phyloP scores from a whole-genome alignment of 2,888 invertebrate genomes.

The Subacronicta megacephala region DNA sequence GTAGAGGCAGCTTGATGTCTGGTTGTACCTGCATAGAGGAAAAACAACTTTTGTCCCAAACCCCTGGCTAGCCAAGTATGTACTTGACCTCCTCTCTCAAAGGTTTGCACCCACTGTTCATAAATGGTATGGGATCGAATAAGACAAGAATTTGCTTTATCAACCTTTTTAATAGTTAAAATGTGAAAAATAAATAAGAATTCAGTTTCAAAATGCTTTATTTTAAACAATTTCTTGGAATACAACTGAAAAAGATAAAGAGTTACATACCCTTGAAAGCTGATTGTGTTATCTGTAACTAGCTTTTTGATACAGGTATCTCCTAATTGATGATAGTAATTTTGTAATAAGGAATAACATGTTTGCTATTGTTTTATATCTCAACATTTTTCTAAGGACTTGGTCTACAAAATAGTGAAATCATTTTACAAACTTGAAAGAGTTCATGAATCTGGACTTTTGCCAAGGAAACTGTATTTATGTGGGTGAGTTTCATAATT shows the following conservation, averaged over 20 bases:
- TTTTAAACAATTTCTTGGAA: conserved; percentile 75
- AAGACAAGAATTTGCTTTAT: conserved; percentile 81
- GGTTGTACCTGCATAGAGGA: conserved; percentile 93
- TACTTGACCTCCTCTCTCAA: conserved; percentile 36
- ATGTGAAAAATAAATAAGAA: conserved; percentile 85
- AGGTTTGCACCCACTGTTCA: conserved; percentile 48
- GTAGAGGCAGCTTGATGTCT: conserved; percentile 97
- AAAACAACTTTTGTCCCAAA: conserved; percentile 80
- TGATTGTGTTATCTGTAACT: conserved; percentile 61
- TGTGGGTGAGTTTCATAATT: conserved; percentile 24
- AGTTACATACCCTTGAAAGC: conserved; percentile 75
- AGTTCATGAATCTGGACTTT: conserved; percentile 23
- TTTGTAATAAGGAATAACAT: conserved; percentile 31
- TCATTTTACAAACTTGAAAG: conserved; percentile 1
- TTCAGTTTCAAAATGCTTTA: conserved; percentile 85
- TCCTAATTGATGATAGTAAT: conserved; percentile 57
- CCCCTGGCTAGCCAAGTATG: conserved; percentile 56
- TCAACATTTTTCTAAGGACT: neutral
- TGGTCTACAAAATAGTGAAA: neutral
- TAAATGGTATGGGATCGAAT: conserved; percentile 81
- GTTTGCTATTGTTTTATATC: conserved; percentile 9
- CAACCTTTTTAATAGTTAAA: conserved; percentile 77
- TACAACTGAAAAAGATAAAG: conserved; percentile 79
- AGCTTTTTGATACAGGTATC: conserved; percentile 75
- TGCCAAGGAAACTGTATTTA: conserved; percentile 20